Percentiles rank a stretch among this genome's conserved stretches.
Conservation (phyloP, 2,797 vertebrate species). For the Thamnophis elegans region DNA sequence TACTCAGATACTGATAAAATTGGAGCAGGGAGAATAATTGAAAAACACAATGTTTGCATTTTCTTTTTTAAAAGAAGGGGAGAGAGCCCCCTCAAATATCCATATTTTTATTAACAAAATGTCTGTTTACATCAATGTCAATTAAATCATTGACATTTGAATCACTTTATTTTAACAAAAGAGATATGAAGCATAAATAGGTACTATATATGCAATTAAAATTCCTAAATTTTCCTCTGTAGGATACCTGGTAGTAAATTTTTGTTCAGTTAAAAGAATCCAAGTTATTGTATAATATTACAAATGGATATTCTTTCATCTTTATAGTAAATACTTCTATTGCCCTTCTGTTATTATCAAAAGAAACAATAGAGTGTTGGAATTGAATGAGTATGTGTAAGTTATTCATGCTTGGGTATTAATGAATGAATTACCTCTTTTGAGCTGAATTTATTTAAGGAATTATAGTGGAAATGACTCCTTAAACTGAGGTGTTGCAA, state of each 20-base stretch:
- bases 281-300: neutral
- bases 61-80: neutral
- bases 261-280: too few relatives aligned
- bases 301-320: neutral
- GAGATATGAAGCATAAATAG: neutral
- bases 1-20: neutral
- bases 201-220: neutral
- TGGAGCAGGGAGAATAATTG: neutral
- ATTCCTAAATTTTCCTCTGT: neutral
- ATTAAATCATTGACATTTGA: neutral
- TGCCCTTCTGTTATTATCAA: neutral
- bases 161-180: neutral
- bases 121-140: neutral
- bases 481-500: neutral
- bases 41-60: neutral
- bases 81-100: neutral
- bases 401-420: neutral
- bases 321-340: neutral
- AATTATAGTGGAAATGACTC: neutral
- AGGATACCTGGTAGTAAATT: neutral
- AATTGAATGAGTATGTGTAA: neutral
- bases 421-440: neutral
- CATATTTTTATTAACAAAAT: neutral
- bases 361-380: neutral
- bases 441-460: neutral